phyloP scores from a whole-genome alignment of 2,797 vertebrate genomes.

The Rhinophrynus dorsalis region DNA sequence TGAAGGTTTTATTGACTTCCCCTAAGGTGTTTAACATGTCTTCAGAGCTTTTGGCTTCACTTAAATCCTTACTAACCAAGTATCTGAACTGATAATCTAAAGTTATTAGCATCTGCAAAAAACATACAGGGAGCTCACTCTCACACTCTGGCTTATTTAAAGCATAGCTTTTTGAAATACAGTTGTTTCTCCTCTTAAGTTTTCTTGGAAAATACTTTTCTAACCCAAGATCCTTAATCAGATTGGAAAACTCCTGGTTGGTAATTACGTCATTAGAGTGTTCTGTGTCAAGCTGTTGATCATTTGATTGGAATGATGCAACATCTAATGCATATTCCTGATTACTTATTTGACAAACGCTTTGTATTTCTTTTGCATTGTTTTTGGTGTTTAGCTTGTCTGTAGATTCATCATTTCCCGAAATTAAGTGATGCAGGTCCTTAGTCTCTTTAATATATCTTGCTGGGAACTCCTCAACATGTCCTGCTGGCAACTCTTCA shows the following conservation, averaged over 20 bases:
- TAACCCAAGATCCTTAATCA: constrained; percentile 57
- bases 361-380: constrained; percentile 45
- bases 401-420: constrained; percentile 8
- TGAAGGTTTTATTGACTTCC: fast-evolving
- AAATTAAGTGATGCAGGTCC: constrained; percentile 49
- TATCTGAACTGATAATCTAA: constrained; percentile 65
- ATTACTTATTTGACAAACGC: constrained; percentile 28
- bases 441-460: too few species aligned
- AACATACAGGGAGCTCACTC: constrained; percentile 51
- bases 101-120: constrained; percentile 62
- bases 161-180: constrained; percentile 47
- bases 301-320: background rate
- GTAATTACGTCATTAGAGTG: background rate
- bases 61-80: constrained; percentile 46
- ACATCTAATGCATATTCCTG: too few species aligned
- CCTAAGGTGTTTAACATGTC: fast-evolving
- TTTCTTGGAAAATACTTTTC: constrained; percentile 55
- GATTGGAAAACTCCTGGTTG: constrained; percentile 49
- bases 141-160: constrained; percentile 51
- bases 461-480: too few species aligned
- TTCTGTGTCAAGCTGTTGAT: background rate
- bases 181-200: constrained; percentile 56
- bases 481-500: too few species aligned
- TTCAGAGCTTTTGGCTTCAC: fast-evolving
- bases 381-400: background rate